Percentiles rank a stretch among this genome's conserved stretches.
Evolutionary conservation across 2,113 vertebrate genomes (phyloP).

Genomic region (Tinamus guttatus): DNA sequence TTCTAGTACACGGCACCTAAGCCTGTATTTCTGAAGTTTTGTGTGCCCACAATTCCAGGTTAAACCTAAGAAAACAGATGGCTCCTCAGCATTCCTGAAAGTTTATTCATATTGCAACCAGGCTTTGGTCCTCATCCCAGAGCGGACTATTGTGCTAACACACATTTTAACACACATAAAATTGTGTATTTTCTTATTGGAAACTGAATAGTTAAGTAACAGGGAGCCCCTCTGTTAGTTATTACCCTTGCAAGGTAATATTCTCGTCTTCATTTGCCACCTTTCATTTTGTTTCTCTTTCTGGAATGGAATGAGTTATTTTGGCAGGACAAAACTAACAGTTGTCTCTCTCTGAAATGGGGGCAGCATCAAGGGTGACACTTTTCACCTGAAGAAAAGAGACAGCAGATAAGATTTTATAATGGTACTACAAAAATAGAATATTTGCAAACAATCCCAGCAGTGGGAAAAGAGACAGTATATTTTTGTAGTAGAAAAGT

Average conservation of each 20-base stretch:
- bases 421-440: neutral
- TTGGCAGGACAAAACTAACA: neutral
- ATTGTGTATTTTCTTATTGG: too few relatives aligned
- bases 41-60: neutral
- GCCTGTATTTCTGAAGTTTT: neutral
- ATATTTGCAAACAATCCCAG: neutral
- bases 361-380: neutral
- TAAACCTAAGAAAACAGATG: constrained; percentile 12
- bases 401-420: neutral
- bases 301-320: neutral
- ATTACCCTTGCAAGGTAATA: constrained; percentile 9
- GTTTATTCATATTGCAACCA: constrained; percentile 40
- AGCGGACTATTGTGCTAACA: neutral
- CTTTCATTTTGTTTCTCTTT: constrained; percentile 21
- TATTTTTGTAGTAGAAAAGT: neutral
- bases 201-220: constrained; percentile 30
- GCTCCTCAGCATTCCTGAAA: neutral
- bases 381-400: neutral
- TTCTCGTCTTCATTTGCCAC: neutral
- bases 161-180: too few relatives aligned
- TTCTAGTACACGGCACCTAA: neutral
- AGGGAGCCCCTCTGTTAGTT: too few relatives aligned
- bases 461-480: neutral
- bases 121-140: neutral
- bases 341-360: neutral